Conservation (phyloP, 2,888 invertebrate species). For the Lottia scabra region DNA sequence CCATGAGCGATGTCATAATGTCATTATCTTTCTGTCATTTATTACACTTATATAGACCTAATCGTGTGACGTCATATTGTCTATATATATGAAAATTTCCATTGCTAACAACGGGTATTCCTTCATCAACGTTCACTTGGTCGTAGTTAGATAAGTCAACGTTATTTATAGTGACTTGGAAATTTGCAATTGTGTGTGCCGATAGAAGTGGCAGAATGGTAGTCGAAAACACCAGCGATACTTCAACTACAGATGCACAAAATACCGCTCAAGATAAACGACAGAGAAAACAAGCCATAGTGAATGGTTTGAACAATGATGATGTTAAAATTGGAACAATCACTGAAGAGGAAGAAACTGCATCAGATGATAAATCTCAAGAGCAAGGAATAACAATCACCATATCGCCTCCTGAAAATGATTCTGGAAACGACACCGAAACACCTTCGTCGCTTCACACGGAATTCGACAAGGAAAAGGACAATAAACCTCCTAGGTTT, state of each 20-base stretch:
- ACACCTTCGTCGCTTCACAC: slow-evolving; percentile 8
- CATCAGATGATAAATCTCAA: background rate
- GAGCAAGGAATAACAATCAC: background rate
- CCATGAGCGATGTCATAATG: too few relatives aligned
- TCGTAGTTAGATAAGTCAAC: too few relatives aligned
- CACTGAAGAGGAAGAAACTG: background rate
- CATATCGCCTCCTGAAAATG: background rate
- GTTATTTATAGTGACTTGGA: too few relatives aligned
- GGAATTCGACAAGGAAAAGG: background rate
- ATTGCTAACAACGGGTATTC: too few relatives aligned
- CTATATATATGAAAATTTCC: too few relatives aligned
- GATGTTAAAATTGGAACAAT: background rate
- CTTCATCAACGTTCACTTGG: too few relatives aligned
- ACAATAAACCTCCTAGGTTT: background rate
- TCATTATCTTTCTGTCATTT: too few relatives aligned
- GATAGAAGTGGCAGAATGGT: background rate
- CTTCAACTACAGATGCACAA: background rate
- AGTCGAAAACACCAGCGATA: background rate
- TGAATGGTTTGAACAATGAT: background rate
- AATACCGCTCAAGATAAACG: background rate
- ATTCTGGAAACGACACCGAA: slow-evolving; percentile 18
- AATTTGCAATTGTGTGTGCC: too few relatives aligned
- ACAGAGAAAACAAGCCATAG: background rate
- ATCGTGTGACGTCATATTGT: too few relatives aligned
- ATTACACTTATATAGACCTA: too few relatives aligned